Percentiles rank a stretch among this genome's conserved stretches.
phyloP scores from a whole-genome alignment of 2,113 vertebrate species.

The Bettongia penicillata region DNA sequence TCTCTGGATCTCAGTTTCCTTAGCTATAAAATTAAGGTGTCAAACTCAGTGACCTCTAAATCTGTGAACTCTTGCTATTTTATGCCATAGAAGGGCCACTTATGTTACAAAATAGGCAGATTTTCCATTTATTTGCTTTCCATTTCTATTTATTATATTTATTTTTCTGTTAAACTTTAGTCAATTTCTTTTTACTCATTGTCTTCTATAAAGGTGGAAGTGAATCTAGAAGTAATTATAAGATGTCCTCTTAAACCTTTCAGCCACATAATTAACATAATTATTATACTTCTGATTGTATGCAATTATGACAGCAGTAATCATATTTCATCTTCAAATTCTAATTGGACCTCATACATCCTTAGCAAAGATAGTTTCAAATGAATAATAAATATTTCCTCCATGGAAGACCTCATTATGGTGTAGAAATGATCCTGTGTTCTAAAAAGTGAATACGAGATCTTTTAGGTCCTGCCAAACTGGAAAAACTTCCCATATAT shows the following conservation, averaged over 20 bases:
- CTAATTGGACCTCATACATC: conserved; percentile 25
- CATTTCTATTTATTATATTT: neutral
- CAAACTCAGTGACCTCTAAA: neutral
- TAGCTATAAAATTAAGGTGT: neutral
- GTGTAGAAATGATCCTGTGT: neutral
- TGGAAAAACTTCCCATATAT: neutral
- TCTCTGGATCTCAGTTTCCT: neutral
- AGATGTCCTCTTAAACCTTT: neutral
- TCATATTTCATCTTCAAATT: conserved; percentile 56
- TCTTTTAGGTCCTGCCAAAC: neutral
- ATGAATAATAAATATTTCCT: conserved; percentile 31
- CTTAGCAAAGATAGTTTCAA: neutral
- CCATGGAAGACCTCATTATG: neutral
- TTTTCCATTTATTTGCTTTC: neutral
- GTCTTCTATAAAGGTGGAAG: neutral
- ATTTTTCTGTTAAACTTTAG: neutral
- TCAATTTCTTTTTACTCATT: neutral
- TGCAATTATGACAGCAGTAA: conserved; percentile 35
- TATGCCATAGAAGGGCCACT: neutral
- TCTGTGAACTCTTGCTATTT: neutral
- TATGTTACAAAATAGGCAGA: neutral
- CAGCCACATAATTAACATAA: conserved; percentile 9
- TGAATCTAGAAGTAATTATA: neutral
- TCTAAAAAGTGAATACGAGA: neutral
- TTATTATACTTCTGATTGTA: conserved; percentile 30